Evolutionary conservation across 2,113 vertebrate species (phyloP), one percentile per base, ranked within the genome.

Genomic region (Triplophysa rosa): DNA sequence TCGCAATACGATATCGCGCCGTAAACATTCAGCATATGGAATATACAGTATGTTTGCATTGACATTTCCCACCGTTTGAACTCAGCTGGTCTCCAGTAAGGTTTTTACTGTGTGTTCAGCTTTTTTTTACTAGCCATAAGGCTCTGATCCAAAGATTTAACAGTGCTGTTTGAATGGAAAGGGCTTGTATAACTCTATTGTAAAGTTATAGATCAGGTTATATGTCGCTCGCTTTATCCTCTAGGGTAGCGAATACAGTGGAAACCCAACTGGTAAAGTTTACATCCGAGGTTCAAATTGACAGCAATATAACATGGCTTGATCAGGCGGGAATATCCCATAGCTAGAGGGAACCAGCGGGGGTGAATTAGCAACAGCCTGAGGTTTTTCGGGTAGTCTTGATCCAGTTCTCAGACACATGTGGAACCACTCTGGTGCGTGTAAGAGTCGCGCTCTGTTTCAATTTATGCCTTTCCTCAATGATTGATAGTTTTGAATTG

Each of bases 401-500:
- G 49, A 52, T 59, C 67, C n/a, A 77, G 54, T 52, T 37, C 42
- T 26, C 21, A 71, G 58, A 49, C 49, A 79, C 80, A 82, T 67
- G 80, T 82, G 80, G 80, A 85, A 80, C 40, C 70, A 82, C 67
- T 85, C 72, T 78, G 19, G 42, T 64, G 58, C 16, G 8, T 59
- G 52, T 68, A 74, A 73, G 63, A 71, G 24, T 62, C 40, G 47
- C 21, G 63, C 52, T 82, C 77, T 72, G 84, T 80, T 85, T 71
- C 84, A 85, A 67, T 85, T 82, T 77, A 52, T 62, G 77, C 24
- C 59, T 42, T 81, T 83, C 72, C 58, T 75, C 40, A 26, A 49
- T 79, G 65, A 86, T 81, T 81, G 69, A 81, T 81, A 70, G 67
- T 81, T 83, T 80, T 76, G 74, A 80, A 79, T 79, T 86, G 81